Base-by-base conservation (phyloP, 1,140 invertebrate genomes). In the Eulimnadia texana region DNA sequence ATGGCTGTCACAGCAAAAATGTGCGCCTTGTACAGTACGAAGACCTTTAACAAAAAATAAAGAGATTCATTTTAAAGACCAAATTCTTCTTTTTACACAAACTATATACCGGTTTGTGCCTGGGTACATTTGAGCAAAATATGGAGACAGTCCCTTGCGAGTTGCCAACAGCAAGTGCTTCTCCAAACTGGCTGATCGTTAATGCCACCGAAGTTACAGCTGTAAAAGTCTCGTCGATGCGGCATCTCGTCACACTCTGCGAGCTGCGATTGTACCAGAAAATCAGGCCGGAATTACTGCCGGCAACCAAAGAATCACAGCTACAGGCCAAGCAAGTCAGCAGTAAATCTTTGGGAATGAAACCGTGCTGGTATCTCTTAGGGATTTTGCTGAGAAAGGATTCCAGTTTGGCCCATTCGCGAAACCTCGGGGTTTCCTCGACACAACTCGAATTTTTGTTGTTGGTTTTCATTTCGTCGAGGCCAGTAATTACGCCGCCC, bases 291-390 rank as follows among this genome's bases (percentile, higher is more conserved):
- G 55, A 20, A 33, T 57, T 57, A 2, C 16, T 19, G 16, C 55
- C 55, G 27, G 33, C n/a, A 16, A 57, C 55, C 19, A 57, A 29
- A 1, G 55, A 57, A 57, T 57, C 55, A 33, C 55, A 57, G 22
- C 55, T 57, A 16, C 27, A 19, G 55, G 25, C 29, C 11, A 57
- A 20, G 33, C 55, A 57, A 29, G 55, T 57, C 11, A 57, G 55
- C 13, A 57, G 13, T 9, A 57, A 33, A 16, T 57, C 28, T 33
- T 57, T 57, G 13, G 55, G 33, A 27, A 57, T 20, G 33, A 57
- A 57, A 3, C 55, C 55, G 22, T 57, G 55, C 10, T 57, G 55
- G 20, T 29, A 57, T 6, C 28, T 57, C 3, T 27, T 27, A 20
- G 55, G 55, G 3, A 57, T 57, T 33, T 57, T 57, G 11, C 33